Evolutionary conservation across 2,888 invertebrate species (phyloP).

Genomic region (Amblyjoppa proteus): DNA sequence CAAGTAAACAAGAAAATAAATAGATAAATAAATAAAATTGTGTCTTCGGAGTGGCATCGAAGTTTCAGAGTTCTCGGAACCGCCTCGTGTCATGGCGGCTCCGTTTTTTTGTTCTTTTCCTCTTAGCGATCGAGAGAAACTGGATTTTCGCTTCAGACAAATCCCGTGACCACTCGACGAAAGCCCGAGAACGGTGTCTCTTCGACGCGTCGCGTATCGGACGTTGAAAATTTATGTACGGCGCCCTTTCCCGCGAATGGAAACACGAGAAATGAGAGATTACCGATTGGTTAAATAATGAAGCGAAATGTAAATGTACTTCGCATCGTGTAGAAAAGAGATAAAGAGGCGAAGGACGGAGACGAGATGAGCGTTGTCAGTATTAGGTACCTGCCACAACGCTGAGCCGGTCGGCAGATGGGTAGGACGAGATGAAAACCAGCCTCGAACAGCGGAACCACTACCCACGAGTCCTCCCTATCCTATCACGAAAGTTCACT

Average conservation of each 20-base stretch:
- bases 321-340: constrained; percentile 63
- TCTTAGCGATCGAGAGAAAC: background rate
- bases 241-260: constrained; percentile 56
- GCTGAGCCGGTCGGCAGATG: constrained; percentile 5
- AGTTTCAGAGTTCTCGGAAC: background rate
- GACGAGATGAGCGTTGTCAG: constrained; percentile 34
- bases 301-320: constrained; percentile 79
- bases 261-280: constrained; percentile 71
- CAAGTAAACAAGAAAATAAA: too few species aligned
- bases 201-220: background rate
- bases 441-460: constrained; percentile 44
- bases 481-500: constrained; percentile 52
- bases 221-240: constrained; percentile 67
- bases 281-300: constrained; percentile 80
- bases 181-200: background rate
- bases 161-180: background rate
- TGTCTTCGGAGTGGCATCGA: background rate
- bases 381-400: constrained; percentile 14
- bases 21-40: background rate
- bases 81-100: background rate
- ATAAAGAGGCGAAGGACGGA: constrained; percentile 62
- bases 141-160: background rate
- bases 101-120: background rate
- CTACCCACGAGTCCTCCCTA: constrained; percentile 39
- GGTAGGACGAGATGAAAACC: constrained; percentile 44